A percentile compares a stretch with the other conserved stretches of the same genome.
phyloP scores from a whole-genome alignment of 2,888 invertebrate species.

The Eupithecia tripunctaria region DNA sequence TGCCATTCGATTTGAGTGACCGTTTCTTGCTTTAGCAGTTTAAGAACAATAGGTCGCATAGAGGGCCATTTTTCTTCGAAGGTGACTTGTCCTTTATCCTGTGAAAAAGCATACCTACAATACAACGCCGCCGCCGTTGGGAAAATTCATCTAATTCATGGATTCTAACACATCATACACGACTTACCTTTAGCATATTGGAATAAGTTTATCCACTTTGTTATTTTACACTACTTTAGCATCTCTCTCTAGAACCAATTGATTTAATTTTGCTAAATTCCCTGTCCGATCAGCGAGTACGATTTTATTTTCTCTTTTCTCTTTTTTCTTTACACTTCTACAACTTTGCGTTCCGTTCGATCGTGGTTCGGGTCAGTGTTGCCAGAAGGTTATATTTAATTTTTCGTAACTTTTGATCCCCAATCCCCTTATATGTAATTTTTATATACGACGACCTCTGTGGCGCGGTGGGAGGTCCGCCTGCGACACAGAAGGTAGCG shows the following conservation, averaged over 20 bases:
- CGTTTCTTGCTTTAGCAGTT: conserved; percentile 96
- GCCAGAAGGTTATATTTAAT: no score
- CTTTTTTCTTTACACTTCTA: neutral
- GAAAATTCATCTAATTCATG: conserved; percentile 1
- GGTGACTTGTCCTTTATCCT: conserved; percentile 92
- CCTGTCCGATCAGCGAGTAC: neutral
- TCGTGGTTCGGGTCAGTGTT: no score
- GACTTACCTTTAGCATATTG: conserved; percentile 46
- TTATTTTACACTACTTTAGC: conserved; percentile 23
- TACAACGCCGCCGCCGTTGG: conserved; percentile 10
- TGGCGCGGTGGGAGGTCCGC: no score
- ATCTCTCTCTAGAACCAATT: conserved; percentile 35
- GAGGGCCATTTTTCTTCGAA: conserved; percentile 99
- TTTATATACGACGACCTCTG: no score
- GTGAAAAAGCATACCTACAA: conserved; percentile 52
- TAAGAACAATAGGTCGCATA: conserved; percentile 97
- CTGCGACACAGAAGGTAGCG: no score
- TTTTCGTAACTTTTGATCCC: no score
- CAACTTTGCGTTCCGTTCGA: conserved; percentile 1
- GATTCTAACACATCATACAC: conserved; percentile 5
- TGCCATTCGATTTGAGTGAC: conserved; percentile 99
- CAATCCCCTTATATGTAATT: no score
- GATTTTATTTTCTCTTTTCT: neutral
- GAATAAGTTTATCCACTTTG: conserved; percentile 18
- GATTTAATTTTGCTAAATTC: conserved; percentile 24